Conservation (phyloP, 2,888 invertebrate species). For the Idaea biselata region DNA sequence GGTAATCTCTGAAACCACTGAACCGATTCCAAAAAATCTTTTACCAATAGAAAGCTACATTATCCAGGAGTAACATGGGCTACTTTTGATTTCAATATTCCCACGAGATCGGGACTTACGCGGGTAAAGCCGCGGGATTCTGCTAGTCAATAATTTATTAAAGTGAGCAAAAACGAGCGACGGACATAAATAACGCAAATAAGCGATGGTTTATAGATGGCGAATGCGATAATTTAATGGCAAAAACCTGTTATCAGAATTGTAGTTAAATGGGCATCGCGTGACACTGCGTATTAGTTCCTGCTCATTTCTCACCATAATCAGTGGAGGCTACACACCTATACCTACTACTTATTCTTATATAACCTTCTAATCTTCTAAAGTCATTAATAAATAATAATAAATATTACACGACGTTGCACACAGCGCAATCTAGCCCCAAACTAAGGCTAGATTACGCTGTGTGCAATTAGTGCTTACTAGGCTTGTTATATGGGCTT, state of each 20-base stretch:
- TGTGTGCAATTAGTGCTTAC: too few species aligned
- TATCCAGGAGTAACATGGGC: too few species aligned
- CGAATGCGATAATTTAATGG: constrained; percentile 33
- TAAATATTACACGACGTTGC: background rate
- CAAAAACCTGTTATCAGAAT: constrained; percentile 34
- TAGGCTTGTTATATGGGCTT: too few species aligned
- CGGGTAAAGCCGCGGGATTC: too few species aligned
- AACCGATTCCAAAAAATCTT: too few species aligned
- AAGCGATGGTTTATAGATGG: constrained; percentile 13
- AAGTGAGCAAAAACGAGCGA: background rate
- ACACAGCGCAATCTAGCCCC: too few species aligned
- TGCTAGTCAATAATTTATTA: too few species aligned
- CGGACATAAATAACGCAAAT: constrained; percentile 9
- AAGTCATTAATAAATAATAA: background rate
- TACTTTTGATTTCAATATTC: too few species aligned
- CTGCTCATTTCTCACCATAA: constrained; percentile 16
- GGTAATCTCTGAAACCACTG: too few species aligned
- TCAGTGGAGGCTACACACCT: background rate
- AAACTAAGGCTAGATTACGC: background rate
- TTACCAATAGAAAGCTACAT: too few species aligned
- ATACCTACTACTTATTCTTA: background rate
- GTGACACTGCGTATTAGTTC: constrained; percentile 39
- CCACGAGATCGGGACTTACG: too few species aligned
- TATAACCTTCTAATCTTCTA: background rate
- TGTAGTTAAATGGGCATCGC: constrained; percentile 36